Evolutionary conservation across 1,140 invertebrate species (phyloP).

Genomic region (Nasonia vitripennis): DNA sequence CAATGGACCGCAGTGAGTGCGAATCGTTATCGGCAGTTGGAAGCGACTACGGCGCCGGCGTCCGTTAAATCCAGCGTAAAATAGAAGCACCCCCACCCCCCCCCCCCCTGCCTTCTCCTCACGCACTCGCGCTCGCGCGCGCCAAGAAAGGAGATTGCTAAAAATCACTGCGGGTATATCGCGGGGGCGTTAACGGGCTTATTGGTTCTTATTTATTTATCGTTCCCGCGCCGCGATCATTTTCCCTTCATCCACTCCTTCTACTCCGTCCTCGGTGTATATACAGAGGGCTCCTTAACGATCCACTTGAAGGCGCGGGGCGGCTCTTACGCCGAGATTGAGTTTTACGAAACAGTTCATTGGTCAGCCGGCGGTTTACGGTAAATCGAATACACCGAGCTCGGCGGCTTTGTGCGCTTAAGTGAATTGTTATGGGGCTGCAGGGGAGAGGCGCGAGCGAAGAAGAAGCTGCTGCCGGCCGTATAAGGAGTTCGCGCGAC

Average conservation of each 20-base stretch:
- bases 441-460: neutral
- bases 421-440: conserved; percentile 43
- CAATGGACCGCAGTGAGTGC: conserved; percentile 46
- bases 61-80: conserved; percentile 68
- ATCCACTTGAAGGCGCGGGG: conserved; percentile 27
- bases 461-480: neutral
- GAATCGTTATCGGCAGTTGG: conserved; percentile 51
- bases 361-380: conserved; percentile 23
- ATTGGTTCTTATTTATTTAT: conserved; percentile 70
- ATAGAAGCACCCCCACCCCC: conserved; percentile 59
- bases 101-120: too few relatives aligned
- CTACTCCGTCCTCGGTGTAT: neutral
- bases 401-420: conserved; percentile 34
- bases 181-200: conserved; percentile 62
- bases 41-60: conserved; percentile 47
- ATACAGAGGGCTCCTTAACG: neutral
- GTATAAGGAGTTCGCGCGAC: conserved; percentile 10
- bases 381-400: conserved; percentile 31
- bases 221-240: conserved; percentile 48
- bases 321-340: conserved; percentile 28
- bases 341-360: conserved; percentile 41
- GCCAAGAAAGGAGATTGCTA: neutral
- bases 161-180: neutral
- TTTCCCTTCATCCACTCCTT: neutral
- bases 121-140: too few relatives aligned